These are phyloP conservation scores for Bruchidius siliquastri DNA, from an alignment of 2,888 invertebrate genomes.

Conservation along the genomic window DNA sequence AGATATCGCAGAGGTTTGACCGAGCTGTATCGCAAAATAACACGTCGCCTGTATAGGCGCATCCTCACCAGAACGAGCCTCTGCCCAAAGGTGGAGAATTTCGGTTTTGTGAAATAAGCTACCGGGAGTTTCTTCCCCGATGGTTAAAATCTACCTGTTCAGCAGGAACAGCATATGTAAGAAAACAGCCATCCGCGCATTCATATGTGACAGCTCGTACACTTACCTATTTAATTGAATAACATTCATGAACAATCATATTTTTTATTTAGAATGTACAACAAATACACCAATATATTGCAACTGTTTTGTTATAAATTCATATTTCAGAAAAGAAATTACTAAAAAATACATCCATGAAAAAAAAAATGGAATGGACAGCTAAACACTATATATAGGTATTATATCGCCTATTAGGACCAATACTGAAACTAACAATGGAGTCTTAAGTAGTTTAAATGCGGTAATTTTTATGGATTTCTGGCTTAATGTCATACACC, in stretches of 20 bases:
- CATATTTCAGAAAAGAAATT: not conserved
- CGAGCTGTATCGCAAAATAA: no score
- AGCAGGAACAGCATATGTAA: no score
- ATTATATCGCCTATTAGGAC: constrained; percentile 6
- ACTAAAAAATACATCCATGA: not conserved
- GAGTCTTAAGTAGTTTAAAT: constrained; percentile 16
- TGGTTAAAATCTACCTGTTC: no score
- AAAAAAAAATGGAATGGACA: constrained; percentile 17
- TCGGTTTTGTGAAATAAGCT: no score
- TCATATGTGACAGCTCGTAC: no score
- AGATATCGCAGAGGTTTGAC: no score
- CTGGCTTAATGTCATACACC: constrained; percentile 89
- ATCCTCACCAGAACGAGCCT: no score
- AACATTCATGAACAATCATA: not conserved
- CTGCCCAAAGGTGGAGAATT: no score
- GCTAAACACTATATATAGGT: constrained; percentile 13
- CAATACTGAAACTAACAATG: constrained; percentile 8
- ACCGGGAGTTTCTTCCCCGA: no score
- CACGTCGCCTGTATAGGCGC: no score
- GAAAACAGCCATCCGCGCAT: no score
- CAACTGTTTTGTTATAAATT: not conserved
- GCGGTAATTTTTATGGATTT: constrained; percentile 86
- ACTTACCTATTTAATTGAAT: no score
- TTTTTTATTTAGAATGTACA: constrained; percentile 1
- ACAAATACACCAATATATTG: not conserved